Evolutionary conservation across 1,140 invertebrate genomes (phyloP).

Genomic region (Euschistus heros): DNA sequence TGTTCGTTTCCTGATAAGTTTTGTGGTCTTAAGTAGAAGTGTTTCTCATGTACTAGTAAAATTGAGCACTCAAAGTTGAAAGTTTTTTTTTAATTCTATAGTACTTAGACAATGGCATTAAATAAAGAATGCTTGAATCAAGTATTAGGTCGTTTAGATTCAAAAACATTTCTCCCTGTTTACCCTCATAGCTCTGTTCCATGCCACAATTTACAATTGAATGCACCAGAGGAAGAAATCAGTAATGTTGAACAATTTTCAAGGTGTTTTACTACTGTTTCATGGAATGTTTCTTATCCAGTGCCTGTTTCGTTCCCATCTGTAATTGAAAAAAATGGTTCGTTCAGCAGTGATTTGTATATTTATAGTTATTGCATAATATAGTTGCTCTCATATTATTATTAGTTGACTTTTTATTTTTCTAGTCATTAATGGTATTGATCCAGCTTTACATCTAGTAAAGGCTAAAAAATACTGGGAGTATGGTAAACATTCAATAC

Average conservation of each 20-base stretch:
- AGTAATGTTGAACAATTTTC: background rate
- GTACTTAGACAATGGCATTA: too few relatives aligned
- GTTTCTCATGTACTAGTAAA: too few relatives aligned
- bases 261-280: background rate
- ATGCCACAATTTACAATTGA: background rate
- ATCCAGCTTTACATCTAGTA: background rate
- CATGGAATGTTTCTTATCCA: background rate
- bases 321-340: background rate
- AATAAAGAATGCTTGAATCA: too few relatives aligned
- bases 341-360: background rate
- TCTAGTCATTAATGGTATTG: constrained; percentile 4
- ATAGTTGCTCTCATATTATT: too few relatives aligned
- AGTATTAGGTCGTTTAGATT: background rate
- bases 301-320: background rate
- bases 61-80: too few relatives aligned
- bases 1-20: too few relatives aligned
- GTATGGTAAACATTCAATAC: background rate
- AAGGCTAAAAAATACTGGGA: background rate
- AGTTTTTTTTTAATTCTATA: too few relatives aligned
- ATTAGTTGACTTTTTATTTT: background rate
- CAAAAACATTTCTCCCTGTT: background rate
- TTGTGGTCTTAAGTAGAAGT: too few relatives aligned
- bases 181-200: background rate
- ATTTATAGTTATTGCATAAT: background rate
- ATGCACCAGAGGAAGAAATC: background rate